Conservation (phyloP, 1,140 invertebrate genomes). For the Anastatus disparis region DNA sequence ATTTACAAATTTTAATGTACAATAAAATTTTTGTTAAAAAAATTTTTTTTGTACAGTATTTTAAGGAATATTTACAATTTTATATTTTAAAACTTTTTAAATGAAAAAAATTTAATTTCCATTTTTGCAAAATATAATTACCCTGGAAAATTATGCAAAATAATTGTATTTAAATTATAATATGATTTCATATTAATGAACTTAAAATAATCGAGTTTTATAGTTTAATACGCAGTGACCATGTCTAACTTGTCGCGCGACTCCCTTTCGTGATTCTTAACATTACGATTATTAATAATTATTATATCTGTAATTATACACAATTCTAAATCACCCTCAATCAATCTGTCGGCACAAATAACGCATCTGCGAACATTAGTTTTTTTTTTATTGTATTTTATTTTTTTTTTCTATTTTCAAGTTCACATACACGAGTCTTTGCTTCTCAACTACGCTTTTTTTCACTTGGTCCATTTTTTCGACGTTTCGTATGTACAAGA, state of each 20-base stretch:
- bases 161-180: too few species aligned
- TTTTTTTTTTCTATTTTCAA: conserved; percentile 36
- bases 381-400: conserved; percentile 19
- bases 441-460: conserved; percentile 41
- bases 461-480: conserved; percentile 61
- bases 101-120: too few species aligned
- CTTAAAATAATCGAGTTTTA: too few species aligned
- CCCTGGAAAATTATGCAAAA: too few species aligned
- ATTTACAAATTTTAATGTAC: too few species aligned
- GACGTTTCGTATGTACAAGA: conserved; percentile 60
- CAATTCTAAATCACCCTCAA: conserved; percentile 2
- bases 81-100: too few species aligned
- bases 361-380: conserved; percentile 12
- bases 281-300: conserved; percentile 25
- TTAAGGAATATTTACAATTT: too few species aligned
- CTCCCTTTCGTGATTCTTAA: conserved; percentile 6
- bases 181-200: too few species aligned
- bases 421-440: conserved; percentile 48
- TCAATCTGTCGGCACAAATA: conserved; percentile 15
- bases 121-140: too few species aligned
- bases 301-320: conserved; percentile 33
- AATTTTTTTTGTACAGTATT: too few species aligned
- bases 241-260: neutral
- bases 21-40: too few species aligned
- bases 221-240: neutral